These are phyloP conservation scores for Bilobella aurantiaca DNA, from an alignment of 1,140 invertebrate genomes.

Conservation along the genomic window DNA sequence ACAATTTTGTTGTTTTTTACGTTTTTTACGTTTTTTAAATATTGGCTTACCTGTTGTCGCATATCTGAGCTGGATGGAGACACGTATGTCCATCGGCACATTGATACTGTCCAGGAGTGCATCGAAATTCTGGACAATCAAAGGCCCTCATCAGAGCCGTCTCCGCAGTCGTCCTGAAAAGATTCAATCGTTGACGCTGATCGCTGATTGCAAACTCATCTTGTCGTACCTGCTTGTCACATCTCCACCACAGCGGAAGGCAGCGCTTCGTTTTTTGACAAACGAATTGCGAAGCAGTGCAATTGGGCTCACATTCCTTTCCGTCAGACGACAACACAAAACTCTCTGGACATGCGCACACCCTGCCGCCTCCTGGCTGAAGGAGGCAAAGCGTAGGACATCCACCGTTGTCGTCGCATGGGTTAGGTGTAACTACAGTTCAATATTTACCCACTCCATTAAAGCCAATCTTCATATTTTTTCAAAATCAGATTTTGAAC, in stretches of 20 bases:
- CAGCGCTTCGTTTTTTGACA: slow-evolving; percentile 62
- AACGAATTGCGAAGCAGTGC: slow-evolving; percentile 66
- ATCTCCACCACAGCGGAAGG: slow-evolving; percentile 53
- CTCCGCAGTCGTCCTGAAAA: slow-evolving; percentile 52
- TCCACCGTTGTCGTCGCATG: slow-evolving; percentile 47
- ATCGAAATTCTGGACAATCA: slow-evolving; percentile 58
- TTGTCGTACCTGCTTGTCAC: slow-evolving; percentile 48
- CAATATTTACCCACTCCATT: background rate
- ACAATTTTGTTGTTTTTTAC: background rate
- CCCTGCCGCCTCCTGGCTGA: slow-evolving; percentile 45
- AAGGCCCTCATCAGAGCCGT: slow-evolving; percentile 56
- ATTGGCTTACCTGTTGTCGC: slow-evolving; percentile 38
- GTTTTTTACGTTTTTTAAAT: background rate
- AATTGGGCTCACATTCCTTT: slow-evolving; percentile 60
- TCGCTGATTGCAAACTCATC: too few species aligned
- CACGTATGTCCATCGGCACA: slow-evolving; percentile 46
- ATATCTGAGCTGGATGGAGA: slow-evolving; percentile 56
- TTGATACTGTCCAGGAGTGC: slow-evolving; percentile 58
- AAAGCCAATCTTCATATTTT: too few species aligned
- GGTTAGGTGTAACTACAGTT: slow-evolving; percentile 39
- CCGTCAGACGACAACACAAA: slow-evolving; percentile 57
- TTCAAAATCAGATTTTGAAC: too few species aligned
- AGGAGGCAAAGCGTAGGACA: slow-evolving; percentile 69
- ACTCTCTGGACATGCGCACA: slow-evolving; percentile 70
- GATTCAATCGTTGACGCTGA: too few species aligned